Conservation (phyloP, 2,797 vertebrate species). For the Pygocentrus nattereri region DNA sequence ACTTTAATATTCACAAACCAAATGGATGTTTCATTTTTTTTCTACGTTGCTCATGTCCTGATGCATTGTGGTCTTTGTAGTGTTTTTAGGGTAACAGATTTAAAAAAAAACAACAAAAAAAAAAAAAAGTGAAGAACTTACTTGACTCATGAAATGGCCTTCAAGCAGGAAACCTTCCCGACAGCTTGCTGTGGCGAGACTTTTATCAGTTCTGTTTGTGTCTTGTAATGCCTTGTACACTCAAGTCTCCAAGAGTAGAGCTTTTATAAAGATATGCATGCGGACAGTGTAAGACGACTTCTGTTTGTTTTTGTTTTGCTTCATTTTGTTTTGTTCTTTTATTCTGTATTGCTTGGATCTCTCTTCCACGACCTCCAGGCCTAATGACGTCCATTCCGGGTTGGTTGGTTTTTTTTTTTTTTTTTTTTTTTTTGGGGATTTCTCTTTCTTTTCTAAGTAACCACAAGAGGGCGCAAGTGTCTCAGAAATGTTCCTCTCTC, state of each 20-base stretch:
- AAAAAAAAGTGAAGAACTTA: not conserved
- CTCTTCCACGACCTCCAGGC: slow-evolving; percentile 5
- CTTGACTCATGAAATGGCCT: slow-evolving; percentile 50
- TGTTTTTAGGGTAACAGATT: not conserved
- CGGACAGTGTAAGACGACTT: slow-evolving; percentile 76
- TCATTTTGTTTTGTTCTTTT: not conserved
- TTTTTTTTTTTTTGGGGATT: not conserved
- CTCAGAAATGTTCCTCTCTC: slow-evolving; percentile 75
- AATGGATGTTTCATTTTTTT: not conserved
- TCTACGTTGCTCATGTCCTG: not conserved
- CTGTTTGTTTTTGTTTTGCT: not conserved
- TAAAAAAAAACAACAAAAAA: not conserved
- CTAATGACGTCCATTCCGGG: slow-evolving; percentile 5
- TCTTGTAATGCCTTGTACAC: slow-evolving; percentile 66
- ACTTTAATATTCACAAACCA: slow-evolving; percentile 8
- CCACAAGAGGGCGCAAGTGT: slow-evolving; percentile 80
- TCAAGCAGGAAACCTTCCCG: slow-evolving; percentile 72
- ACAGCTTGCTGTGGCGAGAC: slow-evolving; percentile 69
- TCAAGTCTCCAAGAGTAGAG: slow-evolving; percentile 72
- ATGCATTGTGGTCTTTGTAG: not conserved
- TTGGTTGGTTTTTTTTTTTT: not conserved
- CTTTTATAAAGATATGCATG: slow-evolving; percentile 82
- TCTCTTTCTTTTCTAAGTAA: slow-evolving; percentile 60
- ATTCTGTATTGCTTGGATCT: slow-evolving; percentile 1
- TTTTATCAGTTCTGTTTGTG: slow-evolving; percentile 67